These are phyloP conservation scores for Uropsilus gracilis DNA, from an alignment of 2,113 vertebrate genomes.

Conservation along the genomic window DNA sequence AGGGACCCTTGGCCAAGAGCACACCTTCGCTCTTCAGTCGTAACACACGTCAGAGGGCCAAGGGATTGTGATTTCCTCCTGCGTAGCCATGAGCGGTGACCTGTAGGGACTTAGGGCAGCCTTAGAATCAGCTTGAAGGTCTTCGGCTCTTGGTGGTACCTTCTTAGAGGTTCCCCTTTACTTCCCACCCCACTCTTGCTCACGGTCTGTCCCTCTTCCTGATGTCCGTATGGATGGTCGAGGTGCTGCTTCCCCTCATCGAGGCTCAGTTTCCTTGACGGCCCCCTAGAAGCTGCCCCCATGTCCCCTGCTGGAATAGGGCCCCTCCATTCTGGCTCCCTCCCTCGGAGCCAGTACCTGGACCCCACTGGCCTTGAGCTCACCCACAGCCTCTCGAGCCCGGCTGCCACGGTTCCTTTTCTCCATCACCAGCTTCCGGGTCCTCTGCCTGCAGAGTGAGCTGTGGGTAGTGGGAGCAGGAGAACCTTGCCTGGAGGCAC, in stretches of 20 bases:
- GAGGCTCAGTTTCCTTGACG: neutral
- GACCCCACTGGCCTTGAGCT: no score
- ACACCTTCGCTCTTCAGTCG: neutral
- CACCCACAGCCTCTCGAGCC: rapidly evolving
- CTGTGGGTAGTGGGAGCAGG: neutral
- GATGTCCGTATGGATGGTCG: rapidly evolving
- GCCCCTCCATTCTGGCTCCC: neutral
- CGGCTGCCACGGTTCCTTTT: neutral
- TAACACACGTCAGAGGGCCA: neutral
- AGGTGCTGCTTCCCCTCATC: neutral
- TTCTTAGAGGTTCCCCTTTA: no score
- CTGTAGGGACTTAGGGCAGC: neutral
- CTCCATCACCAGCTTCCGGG: neutral
- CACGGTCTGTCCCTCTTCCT: neutral
- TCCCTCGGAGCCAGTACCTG: neutral
- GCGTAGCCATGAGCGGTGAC: neutral
- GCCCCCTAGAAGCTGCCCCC: no score
- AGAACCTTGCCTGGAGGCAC: neutral
- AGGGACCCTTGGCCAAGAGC: neutral
- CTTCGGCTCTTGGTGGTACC: neutral
- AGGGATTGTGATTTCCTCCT: no score
- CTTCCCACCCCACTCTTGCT: neutral
- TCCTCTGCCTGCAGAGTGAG: neutral
- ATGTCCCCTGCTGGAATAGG: neutral
- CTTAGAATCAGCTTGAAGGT: neutral